These are phyloP conservation scores for Halictus quadricinctus DNA, from an alignment of 2,888 invertebrate species.

Conservation along the genomic window DNA sequence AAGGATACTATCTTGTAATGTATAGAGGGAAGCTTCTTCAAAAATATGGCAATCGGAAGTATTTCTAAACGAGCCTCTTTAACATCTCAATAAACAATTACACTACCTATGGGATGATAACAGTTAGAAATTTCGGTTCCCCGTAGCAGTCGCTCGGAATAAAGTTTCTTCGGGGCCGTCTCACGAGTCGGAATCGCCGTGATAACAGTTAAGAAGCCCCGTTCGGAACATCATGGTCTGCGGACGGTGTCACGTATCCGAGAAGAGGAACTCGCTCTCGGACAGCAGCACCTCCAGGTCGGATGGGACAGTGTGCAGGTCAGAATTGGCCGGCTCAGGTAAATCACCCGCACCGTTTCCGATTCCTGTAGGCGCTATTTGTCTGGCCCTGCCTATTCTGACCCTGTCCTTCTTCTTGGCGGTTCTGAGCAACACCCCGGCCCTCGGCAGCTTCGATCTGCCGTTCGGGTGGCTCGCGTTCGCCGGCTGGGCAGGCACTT, in stretches of 20 bases:
- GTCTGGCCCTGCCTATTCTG: constrained; percentile 77
- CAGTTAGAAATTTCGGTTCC: background rate
- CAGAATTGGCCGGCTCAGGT: constrained; percentile 83
- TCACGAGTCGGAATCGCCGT: constrained; percentile 39
- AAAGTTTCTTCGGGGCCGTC: background rate
- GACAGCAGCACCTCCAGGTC: constrained; percentile 86
- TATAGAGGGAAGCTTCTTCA: background rate
- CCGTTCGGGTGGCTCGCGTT: constrained; percentile 55
- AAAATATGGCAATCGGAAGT: constrained; percentile 5
- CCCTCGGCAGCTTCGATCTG: constrained; percentile 76
- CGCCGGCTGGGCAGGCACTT: constrained; percentile 78
- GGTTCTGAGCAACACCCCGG: constrained; percentile 83
- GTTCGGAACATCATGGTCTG: background rate
- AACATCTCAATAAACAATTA: background rate
- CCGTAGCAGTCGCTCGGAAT: background rate
- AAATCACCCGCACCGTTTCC: constrained; percentile 64
- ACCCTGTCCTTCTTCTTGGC: constrained; percentile 75
- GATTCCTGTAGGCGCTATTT: constrained; percentile 70
- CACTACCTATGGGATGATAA: background rate
- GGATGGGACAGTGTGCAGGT: constrained; percentile 86
- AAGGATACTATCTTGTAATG: background rate
- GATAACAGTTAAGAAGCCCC: constrained; percentile 39
- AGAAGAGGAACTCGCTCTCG: constrained; percentile 84
- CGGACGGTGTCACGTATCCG: constrained; percentile 81
- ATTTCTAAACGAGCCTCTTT: background rate